These are phyloP conservation scores for Cephus spinipes DNA, from an alignment of 2,888 invertebrate genomes.

Conservation along the genomic window DNA sequence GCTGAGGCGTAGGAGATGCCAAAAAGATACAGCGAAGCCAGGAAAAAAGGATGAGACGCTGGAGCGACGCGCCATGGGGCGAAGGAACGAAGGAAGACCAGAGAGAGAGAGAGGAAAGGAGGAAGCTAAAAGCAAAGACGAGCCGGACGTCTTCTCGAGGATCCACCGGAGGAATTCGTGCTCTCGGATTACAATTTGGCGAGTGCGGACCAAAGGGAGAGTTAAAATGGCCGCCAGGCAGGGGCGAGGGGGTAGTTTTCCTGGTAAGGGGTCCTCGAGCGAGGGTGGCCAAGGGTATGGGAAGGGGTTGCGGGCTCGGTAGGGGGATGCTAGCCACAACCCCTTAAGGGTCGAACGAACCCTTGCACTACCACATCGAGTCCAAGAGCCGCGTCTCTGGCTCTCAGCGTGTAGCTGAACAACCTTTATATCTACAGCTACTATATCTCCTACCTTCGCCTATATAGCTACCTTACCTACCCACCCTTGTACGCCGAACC, in stretches of 20 bases:
- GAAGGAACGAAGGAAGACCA: too few species aligned
- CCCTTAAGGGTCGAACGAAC: slow-evolving; percentile 67
- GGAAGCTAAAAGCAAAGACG: not conserved
- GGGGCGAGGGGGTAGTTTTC: slow-evolving; percentile 59
- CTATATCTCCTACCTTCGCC: slow-evolving; percentile 39
- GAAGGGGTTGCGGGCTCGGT: slow-evolving; percentile 32
- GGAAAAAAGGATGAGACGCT: too few species aligned
- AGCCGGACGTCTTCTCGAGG: not conserved
- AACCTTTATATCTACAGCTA: slow-evolving; percentile 63
- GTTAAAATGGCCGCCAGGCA: slow-evolving; percentile 66
- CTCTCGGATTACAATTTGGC: slow-evolving; percentile 64
- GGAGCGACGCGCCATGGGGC: too few species aligned
- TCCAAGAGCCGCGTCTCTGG: slow-evolving; percentile 47
- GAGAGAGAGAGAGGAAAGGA: too few species aligned
- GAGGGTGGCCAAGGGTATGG: slow-evolving; percentile 52
- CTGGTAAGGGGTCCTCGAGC: slow-evolving; percentile 44
- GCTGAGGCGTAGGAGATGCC: too few species aligned
- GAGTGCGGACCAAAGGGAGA: slow-evolving; percentile 59
- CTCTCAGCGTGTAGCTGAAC: slow-evolving; percentile 47
- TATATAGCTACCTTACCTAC: slow-evolving; percentile 28
- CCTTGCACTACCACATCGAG: slow-evolving; percentile 61
- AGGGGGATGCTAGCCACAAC: slow-evolving; percentile 65
- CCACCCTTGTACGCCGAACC: not conserved
- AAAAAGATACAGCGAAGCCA: too few species aligned
- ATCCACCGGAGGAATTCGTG: slow-evolving; percentile 44